These are phyloP conservation scores for Cygnus atratus DNA, from an alignment of 2,113 vertebrate genomes.

Conservation along the genomic window DNA sequence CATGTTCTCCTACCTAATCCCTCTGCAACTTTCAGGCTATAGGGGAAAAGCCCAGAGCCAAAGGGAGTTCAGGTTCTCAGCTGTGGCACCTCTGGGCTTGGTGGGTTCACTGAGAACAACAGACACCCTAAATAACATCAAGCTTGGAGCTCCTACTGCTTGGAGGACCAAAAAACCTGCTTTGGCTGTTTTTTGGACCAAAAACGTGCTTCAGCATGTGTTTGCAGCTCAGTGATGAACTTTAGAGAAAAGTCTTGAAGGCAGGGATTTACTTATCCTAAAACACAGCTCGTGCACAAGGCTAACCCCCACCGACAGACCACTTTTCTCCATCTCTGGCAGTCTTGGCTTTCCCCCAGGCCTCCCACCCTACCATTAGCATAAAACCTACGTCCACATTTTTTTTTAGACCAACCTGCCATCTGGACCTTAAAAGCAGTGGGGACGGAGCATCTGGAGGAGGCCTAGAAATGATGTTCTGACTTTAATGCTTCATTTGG, in stretches of 20 bases:
- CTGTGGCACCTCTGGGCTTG: background rate
- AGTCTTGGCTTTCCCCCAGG: background rate
- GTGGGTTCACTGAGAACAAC: background rate
- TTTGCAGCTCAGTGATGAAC: background rate
- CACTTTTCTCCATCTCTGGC: background rate
- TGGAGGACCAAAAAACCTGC: background rate
- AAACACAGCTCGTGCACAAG: background rate
- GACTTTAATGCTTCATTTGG: background rate
- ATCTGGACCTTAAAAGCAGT: background rate
- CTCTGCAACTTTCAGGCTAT: background rate
- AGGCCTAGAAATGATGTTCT: background rate
- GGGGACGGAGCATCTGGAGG: background rate
- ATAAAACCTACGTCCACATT: background rate
- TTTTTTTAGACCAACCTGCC: background rate
- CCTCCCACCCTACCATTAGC: background rate
- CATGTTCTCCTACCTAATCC: background rate
- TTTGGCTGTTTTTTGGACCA: too few relatives aligned
- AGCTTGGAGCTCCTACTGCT: background rate
- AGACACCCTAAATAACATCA: background rate
- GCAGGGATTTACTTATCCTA: background rate
- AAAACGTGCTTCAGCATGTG: fast-evolving
- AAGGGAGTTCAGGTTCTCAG: background rate
- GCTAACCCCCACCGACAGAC: background rate
- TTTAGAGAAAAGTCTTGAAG: background rate
- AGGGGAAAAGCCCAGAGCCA: background rate